Base-by-base conservation (phyloP, 2,113 vertebrate genomes). In the Peromyscus polionotus region DNA sequence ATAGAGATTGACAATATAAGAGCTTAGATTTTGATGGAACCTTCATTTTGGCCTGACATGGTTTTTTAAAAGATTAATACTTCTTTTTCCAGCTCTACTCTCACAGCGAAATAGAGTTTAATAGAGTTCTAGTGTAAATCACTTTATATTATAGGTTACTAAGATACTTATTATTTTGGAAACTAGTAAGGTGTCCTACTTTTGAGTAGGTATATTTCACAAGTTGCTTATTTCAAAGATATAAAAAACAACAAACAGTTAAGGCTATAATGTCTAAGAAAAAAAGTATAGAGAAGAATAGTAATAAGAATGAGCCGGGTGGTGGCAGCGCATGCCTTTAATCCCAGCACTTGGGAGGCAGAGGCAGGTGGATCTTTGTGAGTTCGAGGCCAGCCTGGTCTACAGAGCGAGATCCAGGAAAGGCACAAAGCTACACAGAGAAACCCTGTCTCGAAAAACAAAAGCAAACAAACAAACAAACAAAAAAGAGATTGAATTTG, bases 141-240 rank as follows among this genome's bases (percentile, higher is more conserved):
- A 72, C 9, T 77, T 75, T 76, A 48, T 86, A 59, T 59, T 61
- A 75, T 59, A 59, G 17, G 16, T 5, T 75, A 89, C 9, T 42
- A 42, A 59, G 68, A 42, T 63, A 8, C 48, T 79, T 67, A 39
- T 54, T 96, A 45, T 45, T 90, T 85, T 95, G 54, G 63, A 92
- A 92, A 65, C 72, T 85, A 90, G 94, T 92, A 63, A 92, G 16
- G 42, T 84, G 63, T 92, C 36, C 28, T 92, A 72, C 45, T n/a
- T 92, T 61, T 72, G 59, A 70, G 51, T 88, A 61, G 11, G 67
- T 80, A 63, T 84, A 6, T 93, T 92, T 95, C 10, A 86, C 1
- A 86, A 91, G 42, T 95, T 88, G 51, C 36, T 76, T 83, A 42
- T 51, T 26, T 57, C 28, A 81, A 59, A 88, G 85, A 86, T 39